phyloP scores from a whole-genome alignment of 2,113 vertebrate species.

The Struthidea cinerea region DNA sequence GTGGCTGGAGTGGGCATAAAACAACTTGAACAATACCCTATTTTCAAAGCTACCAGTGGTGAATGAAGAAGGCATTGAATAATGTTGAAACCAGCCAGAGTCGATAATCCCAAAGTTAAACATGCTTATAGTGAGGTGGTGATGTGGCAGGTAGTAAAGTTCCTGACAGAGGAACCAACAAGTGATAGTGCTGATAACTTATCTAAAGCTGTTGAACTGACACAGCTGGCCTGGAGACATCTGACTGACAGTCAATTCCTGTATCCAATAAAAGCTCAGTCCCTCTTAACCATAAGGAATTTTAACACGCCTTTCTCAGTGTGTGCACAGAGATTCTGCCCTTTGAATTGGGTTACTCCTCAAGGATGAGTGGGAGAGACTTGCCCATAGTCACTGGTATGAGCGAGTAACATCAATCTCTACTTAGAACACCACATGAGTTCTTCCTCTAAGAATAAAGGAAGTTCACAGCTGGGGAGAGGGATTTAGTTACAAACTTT shows the following conservation, averaged over 20 bases:
- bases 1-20: background rate
- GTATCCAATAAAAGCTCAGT: background rate
- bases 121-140: background rate
- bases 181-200: background rate
- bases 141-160: background rate
- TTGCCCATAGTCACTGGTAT: background rate
- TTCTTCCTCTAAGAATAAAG: background rate
- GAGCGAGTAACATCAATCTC: background rate
- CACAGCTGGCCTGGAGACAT: background rate
- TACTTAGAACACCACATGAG: background rate
- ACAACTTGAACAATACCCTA: no score
- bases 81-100: background rate
- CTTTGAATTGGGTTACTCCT: background rate
- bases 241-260: background rate
- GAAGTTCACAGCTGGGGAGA: accelerated
- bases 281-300: background rate
- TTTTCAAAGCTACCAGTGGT: background rate
- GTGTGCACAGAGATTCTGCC: background rate
- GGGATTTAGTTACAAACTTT: background rate
- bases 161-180: background rate
- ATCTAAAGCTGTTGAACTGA: background rate
- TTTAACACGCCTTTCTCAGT: background rate
- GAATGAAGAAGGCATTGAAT: background rate
- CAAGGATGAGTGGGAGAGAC: background rate
- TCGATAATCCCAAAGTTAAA: background rate